Evolutionary conservation across 2,888 invertebrate species (phyloP), one percentile per base, ranked within the genome.

Genomic region (Megamerina dolium): DNA sequence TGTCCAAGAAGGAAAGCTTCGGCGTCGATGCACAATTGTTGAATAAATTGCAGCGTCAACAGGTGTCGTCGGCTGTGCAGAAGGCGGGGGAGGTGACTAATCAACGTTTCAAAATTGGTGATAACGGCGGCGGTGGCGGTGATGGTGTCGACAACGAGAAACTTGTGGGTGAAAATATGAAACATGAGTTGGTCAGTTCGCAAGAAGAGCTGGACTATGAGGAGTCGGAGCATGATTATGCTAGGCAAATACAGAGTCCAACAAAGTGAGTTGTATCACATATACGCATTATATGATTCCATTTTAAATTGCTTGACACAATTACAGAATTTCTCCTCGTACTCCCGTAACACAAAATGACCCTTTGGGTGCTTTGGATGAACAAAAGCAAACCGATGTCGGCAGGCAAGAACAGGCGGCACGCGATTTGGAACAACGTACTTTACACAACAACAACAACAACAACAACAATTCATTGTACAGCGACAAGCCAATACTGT

Each of bases 331-430:
- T 36, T 83, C 85, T 1, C 83, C 83, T 26, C 77, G 90, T 43
- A 91, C 90, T 3, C 87, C 90, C 0, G 91, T 94, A 1, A 86
- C 92, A 0, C 82, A 88, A 61, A 91, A 93, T 69, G 94, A 94
- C 73, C 94, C 94, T 0, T 74, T 94, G 17, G 94, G 93, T 5
- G 90, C 92, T 4, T 74, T 93, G 2, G 70, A 76, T 43, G 74
- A 72, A 50, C 69, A 70, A 39, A 61, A 64, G 36, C n/a, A 26
- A 19, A 18, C 46, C 9, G 26, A 39, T 32, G 8, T 26, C 8
- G 16, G 29, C 10, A 41, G 8, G 52, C 60, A 19, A 52, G 52
- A 48, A 41, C 59, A 56, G 49, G 54, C 51, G 18, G 29, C 34
- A 34, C 38, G 31, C 8, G 34, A 37, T 13, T 30, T 20, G n/a